Evolutionary conservation across 2,797 vertebrate species (phyloP).

Genomic region (Spinibarbus caldwelli): DNA sequence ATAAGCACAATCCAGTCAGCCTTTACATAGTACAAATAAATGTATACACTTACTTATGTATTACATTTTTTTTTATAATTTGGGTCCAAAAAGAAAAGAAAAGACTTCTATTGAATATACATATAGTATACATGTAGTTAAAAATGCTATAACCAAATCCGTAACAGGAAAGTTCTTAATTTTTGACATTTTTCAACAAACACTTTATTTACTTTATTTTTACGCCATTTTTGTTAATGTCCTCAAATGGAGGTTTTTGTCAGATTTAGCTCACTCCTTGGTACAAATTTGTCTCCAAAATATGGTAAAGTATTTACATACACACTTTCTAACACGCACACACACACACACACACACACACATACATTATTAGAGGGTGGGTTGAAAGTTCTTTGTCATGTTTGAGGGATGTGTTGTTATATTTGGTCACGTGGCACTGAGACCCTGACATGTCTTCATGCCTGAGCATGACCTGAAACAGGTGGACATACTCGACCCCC

Average conservation of each 20-base stretch:
- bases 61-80: not conserved
- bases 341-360: not conserved
- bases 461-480: slow-evolving; percentile 65
- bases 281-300: not conserved
- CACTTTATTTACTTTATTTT: too few relatives aligned
- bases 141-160: too few relatives aligned
- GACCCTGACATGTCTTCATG: slow-evolving; percentile 42
- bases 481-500: slow-evolving; percentile 38
- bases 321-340: too few relatives aligned
- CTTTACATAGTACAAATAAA: not conserved
- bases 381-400: slow-evolving; percentile 18
- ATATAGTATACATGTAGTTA: too few relatives aligned
- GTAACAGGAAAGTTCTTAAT: too few relatives aligned
- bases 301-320: not conserved
- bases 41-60: not conserved
- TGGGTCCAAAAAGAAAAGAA: not conserved
- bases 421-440: not conserved
- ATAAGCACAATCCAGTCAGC: not conserved
- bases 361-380: not conserved
- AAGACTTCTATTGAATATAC: too few relatives aligned
- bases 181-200: too few relatives aligned
- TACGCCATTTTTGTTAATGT: too few relatives aligned
- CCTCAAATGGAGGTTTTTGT: not conserved
- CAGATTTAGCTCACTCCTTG: not conserved
- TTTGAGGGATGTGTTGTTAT: slow-evolving; percentile 26